phyloP scores from a whole-genome alignment of 2,113 vertebrate genomes.

The Microtus montanus region DNA sequence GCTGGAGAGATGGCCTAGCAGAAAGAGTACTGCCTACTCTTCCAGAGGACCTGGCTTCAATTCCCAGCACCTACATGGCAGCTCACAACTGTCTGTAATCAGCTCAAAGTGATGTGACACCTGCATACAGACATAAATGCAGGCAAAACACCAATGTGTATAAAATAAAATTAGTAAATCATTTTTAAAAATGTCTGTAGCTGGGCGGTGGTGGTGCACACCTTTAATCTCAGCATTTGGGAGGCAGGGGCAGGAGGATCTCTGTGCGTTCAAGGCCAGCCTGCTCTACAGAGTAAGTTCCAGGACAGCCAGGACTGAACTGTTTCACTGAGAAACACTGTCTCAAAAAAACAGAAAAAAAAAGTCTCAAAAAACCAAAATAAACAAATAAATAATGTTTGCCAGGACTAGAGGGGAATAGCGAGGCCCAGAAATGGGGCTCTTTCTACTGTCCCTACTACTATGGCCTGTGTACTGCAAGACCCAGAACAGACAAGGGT shows the following conservation, averaged over 20 bases:
- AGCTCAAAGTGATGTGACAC: neutral
- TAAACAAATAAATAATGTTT: neutral
- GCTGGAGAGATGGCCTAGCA: neutral
- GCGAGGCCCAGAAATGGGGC: neutral
- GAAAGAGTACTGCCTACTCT: neutral
- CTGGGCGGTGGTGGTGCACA: too few relatives aligned
- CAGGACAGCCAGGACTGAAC: too few relatives aligned
- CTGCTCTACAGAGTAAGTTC: too few relatives aligned
- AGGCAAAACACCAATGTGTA: neutral
- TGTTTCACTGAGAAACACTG: too few relatives aligned
- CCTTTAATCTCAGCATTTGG: too few relatives aligned
- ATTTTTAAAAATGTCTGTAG: too few relatives aligned
- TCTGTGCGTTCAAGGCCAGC: too few relatives aligned
- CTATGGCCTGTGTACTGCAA: neutral
- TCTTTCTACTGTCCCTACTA: neutral
- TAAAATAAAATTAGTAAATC: too few relatives aligned
- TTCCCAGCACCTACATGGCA: neutral
- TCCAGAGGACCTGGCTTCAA: neutral
- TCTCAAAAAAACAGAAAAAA: too few relatives aligned
- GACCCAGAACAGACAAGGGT: neutral
- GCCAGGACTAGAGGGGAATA: neutral
- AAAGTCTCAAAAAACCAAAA: neutral
- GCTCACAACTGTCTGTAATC: neutral
- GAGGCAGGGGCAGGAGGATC: too few relatives aligned
- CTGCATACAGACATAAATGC: neutral